Base-by-base conservation (phyloP, 1,140 invertebrate species). In the Cryptotermes secundus region DNA sequence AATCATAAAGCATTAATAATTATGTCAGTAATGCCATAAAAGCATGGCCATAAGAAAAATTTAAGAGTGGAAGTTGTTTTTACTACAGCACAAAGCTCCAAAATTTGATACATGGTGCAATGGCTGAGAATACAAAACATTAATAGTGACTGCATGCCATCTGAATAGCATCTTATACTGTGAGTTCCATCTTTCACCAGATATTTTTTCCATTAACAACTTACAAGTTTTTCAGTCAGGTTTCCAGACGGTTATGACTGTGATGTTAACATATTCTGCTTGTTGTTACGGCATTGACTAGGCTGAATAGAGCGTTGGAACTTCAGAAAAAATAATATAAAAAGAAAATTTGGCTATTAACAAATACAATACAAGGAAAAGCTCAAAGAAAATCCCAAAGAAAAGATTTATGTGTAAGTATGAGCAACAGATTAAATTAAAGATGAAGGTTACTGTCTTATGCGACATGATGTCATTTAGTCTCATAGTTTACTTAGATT, bases 281-380 rank as follows among this genome's bases (percentile, higher is more conserved):
- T 72, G 59, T 72, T 72, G 59, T 72, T 72, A 72, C 59, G 59
- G 59, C 59, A 72, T n/a, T 72, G 59, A 72, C 59, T 72, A 72
- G 9, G 59, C 59, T 72, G 59, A 72, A 72, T 72, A 31, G 26
- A 31, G 26, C n/a, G 59, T n/a, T 72, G n/a, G 59, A n/a, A 72
- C 59, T 72, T 72, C 59, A 72, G 9, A n/a, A 72, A 6, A 72
- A 72, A 14, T 72, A 72, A 72, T 72, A 72, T 6, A 72, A 72
- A 72, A 72, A n/a, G 26, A 72, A 72, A 72, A 31, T 31, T n/a
- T 72, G 7, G 26, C 26, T 26, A 72, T 72, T 72, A 72, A 72
- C 59, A 72, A 65, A 72, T 31, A 72, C n/a, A 72, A 72, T 72
- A 31, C 3, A 72, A 72, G 31, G 59, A 26, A 72, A 31, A 72